A percentile compares a stretch with the other conserved stretches of the same genome.
Evolutionary conservation across 1,140 invertebrate genomes (phyloP).

Genomic region (Littorina saxatilis): DNA sequence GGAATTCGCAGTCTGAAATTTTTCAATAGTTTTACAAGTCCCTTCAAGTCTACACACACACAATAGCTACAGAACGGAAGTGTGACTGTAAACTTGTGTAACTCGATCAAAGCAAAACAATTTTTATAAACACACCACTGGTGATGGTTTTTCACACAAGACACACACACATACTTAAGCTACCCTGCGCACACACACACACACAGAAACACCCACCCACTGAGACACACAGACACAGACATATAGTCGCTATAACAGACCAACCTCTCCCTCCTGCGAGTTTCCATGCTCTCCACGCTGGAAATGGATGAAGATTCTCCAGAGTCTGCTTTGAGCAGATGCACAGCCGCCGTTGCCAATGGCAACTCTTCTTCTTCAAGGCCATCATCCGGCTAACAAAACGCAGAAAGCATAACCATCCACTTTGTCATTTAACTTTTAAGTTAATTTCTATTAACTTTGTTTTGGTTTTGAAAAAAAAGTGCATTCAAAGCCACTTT

Average conservation of each 20-base stretch:
- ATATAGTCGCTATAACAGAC: background rate
- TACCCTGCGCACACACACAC: too few species aligned
- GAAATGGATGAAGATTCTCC: constrained; percentile 73
- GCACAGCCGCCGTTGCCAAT: constrained; percentile 54
- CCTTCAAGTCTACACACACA: too few species aligned
- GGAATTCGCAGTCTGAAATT: constrained; percentile 18
- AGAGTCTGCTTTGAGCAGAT: constrained; percentile 69
- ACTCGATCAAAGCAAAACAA: background rate
- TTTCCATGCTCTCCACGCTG: constrained; percentile 72
- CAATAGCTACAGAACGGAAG: background rate
- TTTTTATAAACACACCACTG: background rate
- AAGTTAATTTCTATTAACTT: background rate
- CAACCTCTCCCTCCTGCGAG: constrained; percentile 60
- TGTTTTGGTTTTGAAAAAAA: background rate
- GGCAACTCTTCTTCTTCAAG: constrained; percentile 70
- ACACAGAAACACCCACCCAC: background rate
- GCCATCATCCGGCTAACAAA: constrained; percentile 64
- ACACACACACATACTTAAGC: background rate
- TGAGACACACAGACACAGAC: background rate
- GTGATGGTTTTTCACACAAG: too few species aligned
- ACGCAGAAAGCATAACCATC: background rate
- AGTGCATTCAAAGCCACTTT: too few species aligned
- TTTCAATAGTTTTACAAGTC: too few species aligned
- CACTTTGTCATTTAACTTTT: background rate
- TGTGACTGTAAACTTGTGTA: background rate